A percentile compares a stretch with the other conserved stretches of the same genome.
Evolutionary conservation across 2,113 vertebrate species (phyloP).

Genomic region (Periophthalmodon schlosseri): DNA sequence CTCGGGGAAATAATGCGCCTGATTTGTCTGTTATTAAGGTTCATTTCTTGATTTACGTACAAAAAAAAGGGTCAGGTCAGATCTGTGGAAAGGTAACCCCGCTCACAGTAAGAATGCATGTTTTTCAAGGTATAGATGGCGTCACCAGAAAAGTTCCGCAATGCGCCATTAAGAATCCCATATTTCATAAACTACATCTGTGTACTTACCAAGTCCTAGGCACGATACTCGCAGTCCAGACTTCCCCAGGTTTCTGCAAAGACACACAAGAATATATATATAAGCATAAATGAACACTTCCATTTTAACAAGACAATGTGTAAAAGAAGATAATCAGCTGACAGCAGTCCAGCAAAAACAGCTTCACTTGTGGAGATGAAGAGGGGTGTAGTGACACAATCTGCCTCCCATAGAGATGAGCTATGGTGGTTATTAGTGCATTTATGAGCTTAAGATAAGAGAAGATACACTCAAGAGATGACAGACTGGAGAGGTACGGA

Average conservation of each 20-base stretch:
- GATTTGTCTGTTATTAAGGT: too few relatives aligned
- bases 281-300: not conserved
- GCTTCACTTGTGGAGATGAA: slow-evolving; percentile 14
- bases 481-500: slow-evolving; percentile 1
- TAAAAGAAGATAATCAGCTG: slow-evolving; percentile 23
- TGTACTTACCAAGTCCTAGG: slow-evolving; percentile 89
- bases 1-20: too few relatives aligned
- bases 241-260: slow-evolving; percentile 92
- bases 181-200: not conserved
- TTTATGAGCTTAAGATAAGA: slow-evolving; percentile 3
- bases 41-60: too few relatives aligned
- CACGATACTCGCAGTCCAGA: slow-evolving; percentile 93
- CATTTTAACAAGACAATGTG: slow-evolving; percentile 7
- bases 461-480: not conserved
- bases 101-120: too few relatives aligned
- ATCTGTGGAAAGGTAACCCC: too few relatives aligned
- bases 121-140: too few relatives aligned
- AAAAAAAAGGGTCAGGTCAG: too few relatives aligned
- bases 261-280: slow-evolving; percentile 14
- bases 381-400: slow-evolving; percentile 9
- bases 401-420: not conserved
- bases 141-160: too few relatives aligned
- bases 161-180: too few relatives aligned
- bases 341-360: slow-evolving; percentile 21
- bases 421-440: not conserved